A percentile compares a stretch with the other conserved stretches of the same genome.
These are phyloP conservation scores for Stictocephala bisonia DNA, from an alignment of 2,888 invertebrate species.

Conservation along the genomic window DNA sequence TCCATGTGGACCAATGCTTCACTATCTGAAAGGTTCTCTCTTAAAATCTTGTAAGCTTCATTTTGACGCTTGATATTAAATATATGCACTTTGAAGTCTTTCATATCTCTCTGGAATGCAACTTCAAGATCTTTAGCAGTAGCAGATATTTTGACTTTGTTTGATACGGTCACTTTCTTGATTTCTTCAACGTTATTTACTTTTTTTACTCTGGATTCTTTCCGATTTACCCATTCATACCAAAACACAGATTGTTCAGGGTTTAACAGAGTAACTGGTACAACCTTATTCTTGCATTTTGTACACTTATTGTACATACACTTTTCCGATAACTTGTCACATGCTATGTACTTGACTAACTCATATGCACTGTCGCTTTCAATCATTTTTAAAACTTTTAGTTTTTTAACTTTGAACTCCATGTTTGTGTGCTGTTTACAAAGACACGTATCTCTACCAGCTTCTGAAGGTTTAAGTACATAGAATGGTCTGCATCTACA, in stretches of 20 bases:
- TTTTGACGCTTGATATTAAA: slow-evolving; percentile 41
- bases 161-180: background rate
- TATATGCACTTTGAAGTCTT: slow-evolving; percentile 17
- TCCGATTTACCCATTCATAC: slow-evolving; percentile 3
- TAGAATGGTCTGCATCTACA: background rate
- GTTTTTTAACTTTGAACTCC: background rate
- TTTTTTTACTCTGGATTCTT: background rate
- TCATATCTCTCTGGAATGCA: slow-evolving; percentile 21
- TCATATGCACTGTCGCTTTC: background rate
- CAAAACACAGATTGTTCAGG: background rate
- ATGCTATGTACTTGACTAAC: background rate
- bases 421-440: background rate
- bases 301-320: slow-evolving; percentile 15
- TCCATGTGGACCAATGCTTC: slow-evolving; percentile 18
- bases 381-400: background rate
- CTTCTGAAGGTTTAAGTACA: background rate
- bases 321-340: background rate
- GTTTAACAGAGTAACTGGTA: background rate
- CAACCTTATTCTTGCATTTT: background rate
- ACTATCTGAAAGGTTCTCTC: background rate
- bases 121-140: background rate
- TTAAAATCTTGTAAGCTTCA: slow-evolving; percentile 21
- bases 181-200: background rate
- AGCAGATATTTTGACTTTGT: background rate
- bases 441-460: background rate